Percentiles rank a stretch among this genome's conserved stretches.
These are phyloP conservation scores for Epizoanthus scotinus DNA, from an alignment of 92 coral and sea anemone species.

Conservation along the genomic window DNA sequence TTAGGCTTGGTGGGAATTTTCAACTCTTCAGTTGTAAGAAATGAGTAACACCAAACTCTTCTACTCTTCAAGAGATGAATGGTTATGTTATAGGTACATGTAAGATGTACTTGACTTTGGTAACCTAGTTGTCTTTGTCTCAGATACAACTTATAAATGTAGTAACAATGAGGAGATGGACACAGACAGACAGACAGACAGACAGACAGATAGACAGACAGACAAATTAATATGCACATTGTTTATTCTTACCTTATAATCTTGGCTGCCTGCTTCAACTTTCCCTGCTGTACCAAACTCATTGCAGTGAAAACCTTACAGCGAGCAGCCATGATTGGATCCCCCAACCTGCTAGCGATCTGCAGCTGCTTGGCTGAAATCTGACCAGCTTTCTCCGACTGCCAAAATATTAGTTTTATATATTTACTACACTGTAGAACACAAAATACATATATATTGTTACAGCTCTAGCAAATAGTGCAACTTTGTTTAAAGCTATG, in stretches of 20 bases:
- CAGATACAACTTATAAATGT: too few relatives aligned
- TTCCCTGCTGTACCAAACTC: constrained; percentile 89
- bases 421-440: too few relatives aligned
- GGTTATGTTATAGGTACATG: too few relatives aligned
- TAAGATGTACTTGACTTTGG: not conserved
- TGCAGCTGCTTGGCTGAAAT: constrained; percentile 76
- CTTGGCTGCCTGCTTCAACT: constrained; percentile 63
- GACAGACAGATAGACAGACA: not conserved
- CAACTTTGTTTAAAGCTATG: too few relatives aligned
- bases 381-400: constrained; percentile 90
- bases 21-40: too few relatives aligned
- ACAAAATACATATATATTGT: too few relatives aligned
- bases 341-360: constrained; percentile 68
- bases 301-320: constrained; percentile 85
- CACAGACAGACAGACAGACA: not conserved
- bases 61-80: too few relatives aligned
- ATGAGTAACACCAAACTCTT: too few relatives aligned
- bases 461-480: too few relatives aligned
- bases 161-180: not conserved
- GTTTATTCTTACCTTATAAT: constrained; percentile 68
- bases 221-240: too few relatives aligned
- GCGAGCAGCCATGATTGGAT: constrained; percentile 84
- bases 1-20: too few relatives aligned
- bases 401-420: constrained; percentile 33
- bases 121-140: not conserved